These are phyloP conservation scores for Macroramphosus scolopax DNA, from an alignment of 2,797 vertebrate genomes.

Conservation along the genomic window DNA sequence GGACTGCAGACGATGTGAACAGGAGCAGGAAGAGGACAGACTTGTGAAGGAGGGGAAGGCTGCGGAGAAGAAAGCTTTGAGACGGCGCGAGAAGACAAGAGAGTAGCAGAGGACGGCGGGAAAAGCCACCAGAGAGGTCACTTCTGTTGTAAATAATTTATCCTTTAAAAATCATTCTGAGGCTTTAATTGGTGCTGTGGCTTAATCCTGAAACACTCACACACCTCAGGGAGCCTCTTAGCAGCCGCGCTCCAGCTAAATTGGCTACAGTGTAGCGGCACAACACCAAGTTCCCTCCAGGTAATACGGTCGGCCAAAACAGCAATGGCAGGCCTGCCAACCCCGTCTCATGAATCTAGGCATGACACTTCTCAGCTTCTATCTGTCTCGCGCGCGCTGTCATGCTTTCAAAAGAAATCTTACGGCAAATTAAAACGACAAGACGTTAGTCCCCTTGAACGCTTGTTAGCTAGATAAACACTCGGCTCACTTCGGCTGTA, in stretches of 20 bases:
- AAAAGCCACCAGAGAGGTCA: conserved; percentile 74
- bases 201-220: conserved; percentile 69
- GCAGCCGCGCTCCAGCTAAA: conserved; percentile 75
- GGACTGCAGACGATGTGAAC: conserved; percentile 3
- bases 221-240: conserved; percentile 72
- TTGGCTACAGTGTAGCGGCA: conserved; percentile 60
- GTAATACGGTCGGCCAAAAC: conserved; percentile 67
- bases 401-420: conserved; percentile 61
- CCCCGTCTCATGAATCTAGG: conserved; percentile 62
- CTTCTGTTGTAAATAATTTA: conserved; percentile 81
- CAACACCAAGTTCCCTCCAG: conserved; percentile 62
- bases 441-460: conserved; percentile 36
- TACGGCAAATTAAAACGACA: conserved; percentile 60
- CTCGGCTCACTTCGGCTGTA: conserved; percentile 48
- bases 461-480: conserved; percentile 54
- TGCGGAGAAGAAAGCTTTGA: conserved; percentile 14
- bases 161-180: conserved; percentile 72
- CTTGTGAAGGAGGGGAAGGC: conserved; percentile 8
- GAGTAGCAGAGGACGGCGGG: conserved; percentile 27
- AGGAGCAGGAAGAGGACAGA: conserved; percentile 1
- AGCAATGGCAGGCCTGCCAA: conserved; percentile 55
- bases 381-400: conserved; percentile 55
- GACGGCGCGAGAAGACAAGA: conserved; percentile 18
- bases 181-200: conserved; percentile 77
- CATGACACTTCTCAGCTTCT: conserved; percentile 58